Percentiles rank a stretch among this genome's conserved stretches.
These are phyloP conservation scores for Cirrhinus molitorella DNA, from an alignment of 2,797 vertebrate genomes.

Conservation along the genomic window DNA sequence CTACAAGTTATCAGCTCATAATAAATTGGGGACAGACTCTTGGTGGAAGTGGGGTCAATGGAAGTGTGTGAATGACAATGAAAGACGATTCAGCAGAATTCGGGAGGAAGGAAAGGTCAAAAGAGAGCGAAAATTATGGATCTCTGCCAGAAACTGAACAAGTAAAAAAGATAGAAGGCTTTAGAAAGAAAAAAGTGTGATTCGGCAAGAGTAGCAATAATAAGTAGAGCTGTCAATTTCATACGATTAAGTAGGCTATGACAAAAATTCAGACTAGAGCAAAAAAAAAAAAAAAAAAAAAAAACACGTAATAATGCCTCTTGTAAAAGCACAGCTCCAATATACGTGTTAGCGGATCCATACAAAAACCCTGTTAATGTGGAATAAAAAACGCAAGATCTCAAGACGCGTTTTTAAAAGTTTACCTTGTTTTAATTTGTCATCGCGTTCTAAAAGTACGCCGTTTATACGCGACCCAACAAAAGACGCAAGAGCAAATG, in stretches of 20 bases:
- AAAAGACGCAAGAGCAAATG: neutral
- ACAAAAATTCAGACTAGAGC: neutral
- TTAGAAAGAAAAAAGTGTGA: conserved; percentile 8
- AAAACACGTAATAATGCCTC: neutral
- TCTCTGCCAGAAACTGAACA: conserved; percentile 35
- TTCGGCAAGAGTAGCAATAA: conserved; percentile 6
- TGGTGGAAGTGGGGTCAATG: conserved; percentile 13
- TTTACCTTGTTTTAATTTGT: neutral
- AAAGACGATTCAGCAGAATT: conserved; percentile 49
- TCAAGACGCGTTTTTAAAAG: neutral
- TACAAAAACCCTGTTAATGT: neutral
- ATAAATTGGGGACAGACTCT: neutral
- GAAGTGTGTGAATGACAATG: conserved; percentile 24
- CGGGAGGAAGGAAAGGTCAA: conserved; percentile 28
- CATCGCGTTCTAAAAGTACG: neutral
- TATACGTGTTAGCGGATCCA: neutral
- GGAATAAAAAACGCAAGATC: neutral
- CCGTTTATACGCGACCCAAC: neutral
- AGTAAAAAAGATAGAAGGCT: neutral
- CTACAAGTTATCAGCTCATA: neutral
- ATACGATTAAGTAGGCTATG: neutral
- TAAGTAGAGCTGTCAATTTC: neutral
- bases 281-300: neutral
- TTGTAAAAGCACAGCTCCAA: neutral
- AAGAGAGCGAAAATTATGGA: conserved; percentile 20